Evolutionary conservation across 2,113 vertebrate species (phyloP).

Genomic region (Cisticola juncidis): DNA sequence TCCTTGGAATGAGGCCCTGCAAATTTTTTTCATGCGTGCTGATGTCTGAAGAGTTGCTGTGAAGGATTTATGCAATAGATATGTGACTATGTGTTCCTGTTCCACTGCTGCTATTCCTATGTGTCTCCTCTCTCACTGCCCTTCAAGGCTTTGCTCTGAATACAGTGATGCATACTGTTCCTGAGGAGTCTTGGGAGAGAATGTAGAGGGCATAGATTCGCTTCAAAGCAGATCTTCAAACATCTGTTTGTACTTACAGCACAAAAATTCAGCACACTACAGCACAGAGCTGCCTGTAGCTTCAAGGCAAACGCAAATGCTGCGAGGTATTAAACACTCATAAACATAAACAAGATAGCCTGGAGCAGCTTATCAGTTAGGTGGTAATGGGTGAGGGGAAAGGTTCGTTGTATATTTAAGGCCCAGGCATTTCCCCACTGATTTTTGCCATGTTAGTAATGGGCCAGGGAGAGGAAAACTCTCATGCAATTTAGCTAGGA

Average conservation of each 20-base stretch:
- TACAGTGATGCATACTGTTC: background rate
- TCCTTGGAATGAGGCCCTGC: background rate
- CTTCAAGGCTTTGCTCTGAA: slow-evolving; percentile 7
- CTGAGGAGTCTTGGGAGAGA: slow-evolving; percentile 30
- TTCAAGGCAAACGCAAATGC: slow-evolving; percentile 62
- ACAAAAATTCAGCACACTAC: slow-evolving; percentile 61
- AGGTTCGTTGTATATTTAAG: background rate
- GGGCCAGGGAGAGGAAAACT: background rate
- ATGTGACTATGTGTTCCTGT: background rate
- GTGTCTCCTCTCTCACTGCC: background rate
- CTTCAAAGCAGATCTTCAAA: slow-evolving; percentile 71
- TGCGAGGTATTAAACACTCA: slow-evolving; percentile 52
- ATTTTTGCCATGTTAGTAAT: background rate
- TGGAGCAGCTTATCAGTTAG: background rate
- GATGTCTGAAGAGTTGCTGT: background rate
- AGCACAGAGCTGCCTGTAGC: slow-evolving; percentile 66
- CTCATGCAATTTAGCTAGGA: background rate
- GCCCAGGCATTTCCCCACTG: background rate
- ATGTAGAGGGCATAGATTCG: slow-evolving; percentile 8
- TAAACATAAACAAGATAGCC: slow-evolving; percentile 29
- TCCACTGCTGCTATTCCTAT: background rate
- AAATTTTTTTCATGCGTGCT: background rate
- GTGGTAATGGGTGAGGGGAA: slow-evolving; percentile 4
- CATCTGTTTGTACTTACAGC: slow-evolving; percentile 68
- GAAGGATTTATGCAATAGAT: background rate